phyloP scores from a whole-genome alignment of 2,888 invertebrate species.

The Brenthis daphne region DNA sequence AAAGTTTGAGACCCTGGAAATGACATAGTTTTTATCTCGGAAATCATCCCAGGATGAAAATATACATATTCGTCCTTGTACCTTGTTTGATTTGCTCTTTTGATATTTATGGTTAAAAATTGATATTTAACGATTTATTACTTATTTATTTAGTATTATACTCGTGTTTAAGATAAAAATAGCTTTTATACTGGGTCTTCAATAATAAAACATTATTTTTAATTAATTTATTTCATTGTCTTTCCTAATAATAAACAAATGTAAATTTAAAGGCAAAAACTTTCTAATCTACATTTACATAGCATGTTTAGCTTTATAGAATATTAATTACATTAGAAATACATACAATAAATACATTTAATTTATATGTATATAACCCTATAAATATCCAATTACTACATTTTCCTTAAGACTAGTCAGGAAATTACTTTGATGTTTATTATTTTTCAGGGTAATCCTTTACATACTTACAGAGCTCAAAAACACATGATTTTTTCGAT shows the following conservation, averaged over 20 bases:
- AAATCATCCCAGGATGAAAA: too few species aligned
- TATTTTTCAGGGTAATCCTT: slow-evolving; percentile 45
- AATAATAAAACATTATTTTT: slow-evolving; percentile 18
- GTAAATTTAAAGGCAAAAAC: slow-evolving; percentile 60
- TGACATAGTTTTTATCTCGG: too few species aligned
- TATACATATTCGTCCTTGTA: too few species aligned
- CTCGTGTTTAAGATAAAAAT: neutral
- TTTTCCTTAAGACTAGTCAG: slow-evolving; percentile 72
- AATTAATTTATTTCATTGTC: slow-evolving; percentile 44
- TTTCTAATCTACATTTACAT: slow-evolving; percentile 48
- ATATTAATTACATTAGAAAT: slow-evolving; percentile 51
- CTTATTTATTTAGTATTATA: neutral
- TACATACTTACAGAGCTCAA: slow-evolving; percentile 43
- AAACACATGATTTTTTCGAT: slow-evolving; percentile 42
- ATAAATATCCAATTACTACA: slow-evolving; percentile 50
- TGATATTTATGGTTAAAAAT: too few species aligned
- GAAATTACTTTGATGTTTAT: slow-evolving; percentile 49
- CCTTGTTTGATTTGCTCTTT: too few species aligned
- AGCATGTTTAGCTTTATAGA: slow-evolving; percentile 16
- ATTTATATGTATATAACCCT: slow-evolving; percentile 45
- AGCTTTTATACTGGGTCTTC: neutral
- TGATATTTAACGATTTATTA: too few species aligned
- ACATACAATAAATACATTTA: slow-evolving; percentile 59
- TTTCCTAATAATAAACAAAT: slow-evolving; percentile 61
- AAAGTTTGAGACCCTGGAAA: too few species aligned